Conservation (phyloP, 2,797 vertebrate genomes). For the Mico argentatus region DNA sequence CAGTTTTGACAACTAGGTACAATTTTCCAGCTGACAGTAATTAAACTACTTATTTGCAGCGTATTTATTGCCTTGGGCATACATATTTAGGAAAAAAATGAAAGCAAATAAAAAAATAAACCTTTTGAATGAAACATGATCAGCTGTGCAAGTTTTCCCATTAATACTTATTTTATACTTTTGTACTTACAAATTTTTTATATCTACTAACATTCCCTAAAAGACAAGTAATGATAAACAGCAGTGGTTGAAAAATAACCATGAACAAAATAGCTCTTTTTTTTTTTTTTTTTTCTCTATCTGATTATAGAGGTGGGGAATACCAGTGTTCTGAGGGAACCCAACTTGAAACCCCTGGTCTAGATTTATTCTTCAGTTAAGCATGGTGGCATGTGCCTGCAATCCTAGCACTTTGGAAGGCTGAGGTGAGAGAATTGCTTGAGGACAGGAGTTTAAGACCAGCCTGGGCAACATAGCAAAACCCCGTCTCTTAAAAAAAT, state of each 20-base stretch:
- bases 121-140: not conserved
- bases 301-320: not conserved
- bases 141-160: not conserved
- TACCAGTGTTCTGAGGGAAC: not conserved
- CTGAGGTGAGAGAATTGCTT: not conserved
- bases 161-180: not conserved
- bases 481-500: not conserved
- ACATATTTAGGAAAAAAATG: not conserved
- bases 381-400: not conserved
- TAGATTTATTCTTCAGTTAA: not conserved
- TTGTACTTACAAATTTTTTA: not conserved
- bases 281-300: not conserved
- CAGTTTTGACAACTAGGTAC: not conserved
- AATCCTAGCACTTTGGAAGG: not conserved
- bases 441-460: not conserved
- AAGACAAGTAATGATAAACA: not conserved
- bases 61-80: not conserved
- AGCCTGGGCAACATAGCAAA: not conserved
- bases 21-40: not conserved
- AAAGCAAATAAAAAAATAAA: not conserved
- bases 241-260: not conserved
- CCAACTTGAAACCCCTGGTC: not conserved
- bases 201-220: not conserved
- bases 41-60: not conserved
- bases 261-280: not conserved